phyloP scores from a whole-genome alignment of 1,140 invertebrate species.

The Palaemon carinicauda region DNA sequence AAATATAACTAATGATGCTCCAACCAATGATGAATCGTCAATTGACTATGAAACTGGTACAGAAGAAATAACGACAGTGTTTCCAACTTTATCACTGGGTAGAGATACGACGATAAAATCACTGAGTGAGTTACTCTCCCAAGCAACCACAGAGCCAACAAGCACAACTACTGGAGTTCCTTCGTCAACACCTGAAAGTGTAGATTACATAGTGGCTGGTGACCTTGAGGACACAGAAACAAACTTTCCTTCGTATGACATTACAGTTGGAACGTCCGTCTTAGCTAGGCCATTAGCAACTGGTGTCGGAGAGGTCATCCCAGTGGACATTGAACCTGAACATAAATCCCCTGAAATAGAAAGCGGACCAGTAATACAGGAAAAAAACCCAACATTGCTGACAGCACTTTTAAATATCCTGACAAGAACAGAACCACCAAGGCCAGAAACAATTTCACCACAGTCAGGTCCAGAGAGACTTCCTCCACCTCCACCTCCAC shows the following conservation, averaged over 20 bases:
- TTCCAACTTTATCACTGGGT: not conserved
- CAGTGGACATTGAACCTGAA: slow-evolving; percentile 19
- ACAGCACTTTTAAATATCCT: slow-evolving; percentile 34
- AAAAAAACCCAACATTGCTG: slow-evolving; percentile 21
- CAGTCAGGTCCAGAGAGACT: not conserved
- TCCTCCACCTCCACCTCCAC: not conserved
- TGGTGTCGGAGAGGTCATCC: slow-evolving; percentile 54
- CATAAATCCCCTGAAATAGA: not conserved
- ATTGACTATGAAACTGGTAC: not conserved
- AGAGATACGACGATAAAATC: not conserved
- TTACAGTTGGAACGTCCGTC: slow-evolving; percentile 42
- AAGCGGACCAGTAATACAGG: not conserved
- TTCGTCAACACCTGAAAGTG: not conserved
- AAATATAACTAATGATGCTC: not conserved
- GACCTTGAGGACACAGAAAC: slow-evolving; percentile 12
- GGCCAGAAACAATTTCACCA: not conserved
- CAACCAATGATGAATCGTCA: not conserved
- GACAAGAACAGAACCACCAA: slow-evolving; percentile 34
- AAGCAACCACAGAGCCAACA: not conserved
- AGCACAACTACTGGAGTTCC: not conserved
- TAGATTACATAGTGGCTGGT: not conserved
- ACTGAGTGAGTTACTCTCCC: not conserved
- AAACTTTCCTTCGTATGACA: slow-evolving; percentile 29
- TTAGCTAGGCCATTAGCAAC: not conserved
- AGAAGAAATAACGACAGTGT: not conserved